A percentile compares a stretch with the other conserved stretches of the same genome.
Evolutionary conservation across 2,113 vertebrate species (phyloP).

Genomic region (Mormyrus iriodes): DNA sequence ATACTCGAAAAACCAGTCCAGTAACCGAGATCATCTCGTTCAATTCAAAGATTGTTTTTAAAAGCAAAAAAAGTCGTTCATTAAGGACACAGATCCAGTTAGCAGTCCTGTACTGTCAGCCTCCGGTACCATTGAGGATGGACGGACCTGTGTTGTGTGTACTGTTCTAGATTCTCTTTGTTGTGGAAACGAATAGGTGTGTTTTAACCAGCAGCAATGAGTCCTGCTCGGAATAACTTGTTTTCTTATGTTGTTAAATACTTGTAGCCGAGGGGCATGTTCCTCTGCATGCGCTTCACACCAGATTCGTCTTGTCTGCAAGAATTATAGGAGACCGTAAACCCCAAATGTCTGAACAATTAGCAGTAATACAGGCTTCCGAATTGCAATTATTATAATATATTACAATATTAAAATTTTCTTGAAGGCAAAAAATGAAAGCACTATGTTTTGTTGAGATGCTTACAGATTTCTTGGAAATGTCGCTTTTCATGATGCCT

Average conservation of each 20-base stretch:
- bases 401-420: not conserved
- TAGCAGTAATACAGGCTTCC: not conserved
- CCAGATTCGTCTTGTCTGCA: conserved; percentile 52
- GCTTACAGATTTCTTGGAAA: conserved; percentile 59
- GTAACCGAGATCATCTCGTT: not conserved
- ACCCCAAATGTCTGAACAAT: not conserved
- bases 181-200: not conserved
- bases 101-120: not conserved
- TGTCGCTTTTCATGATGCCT: conserved; percentile 50
- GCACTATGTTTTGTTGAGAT: not conserved
- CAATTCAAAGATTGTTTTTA: not conserved
- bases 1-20: not conserved
- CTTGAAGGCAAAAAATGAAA: not conserved
- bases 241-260: not conserved
- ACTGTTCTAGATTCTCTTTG: not conserved
- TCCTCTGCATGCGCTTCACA: conserved; percentile 27
- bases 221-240: not conserved
- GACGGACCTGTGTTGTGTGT: not conserved
- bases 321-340: conserved; percentile 1
- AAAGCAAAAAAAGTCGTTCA: not conserved
- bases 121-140: not conserved
- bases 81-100: not conserved
- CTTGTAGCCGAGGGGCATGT: not conserved
- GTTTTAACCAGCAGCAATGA: not conserved
- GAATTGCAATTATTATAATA: not conserved